Evolutionary conservation across 37 sponge, comb jelly and placozoan genomes (phyloP), one percentile per base, ranked within the genome.

Genomic region (Lycopodina hypogea): DNA sequence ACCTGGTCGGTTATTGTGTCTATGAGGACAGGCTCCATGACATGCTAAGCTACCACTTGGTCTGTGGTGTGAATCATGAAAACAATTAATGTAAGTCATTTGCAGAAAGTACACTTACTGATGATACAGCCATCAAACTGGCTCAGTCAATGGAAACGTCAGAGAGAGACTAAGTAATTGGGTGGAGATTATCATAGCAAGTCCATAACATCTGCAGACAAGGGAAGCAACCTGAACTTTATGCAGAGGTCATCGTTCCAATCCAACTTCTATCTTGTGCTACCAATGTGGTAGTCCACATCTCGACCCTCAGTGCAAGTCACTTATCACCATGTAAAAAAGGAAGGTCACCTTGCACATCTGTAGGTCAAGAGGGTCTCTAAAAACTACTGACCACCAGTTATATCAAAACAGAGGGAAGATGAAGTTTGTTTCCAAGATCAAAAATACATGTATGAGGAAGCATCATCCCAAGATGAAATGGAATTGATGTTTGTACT

Each of bases 211-310:
- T n/a, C n/a, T n/a, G n/a, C n/a, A 62, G 8, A 29, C 22, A 11
- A 36, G 3, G 69, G 11, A 14, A 52, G 15, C 11, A 15, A 52
- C 11, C 53, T 52, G 15, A 64, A 64, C 34, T 24, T 14, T 32
- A 64, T 18, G 9, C 66, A 18, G 15, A 52, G 15, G 53, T 52
- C 11, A 15, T 52, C 53, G 53, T 52, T 15, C 53, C 15, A 52
- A 52, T 18, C 8, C n/a, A 26, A 22, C 12, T 33, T 9, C 12
- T 19, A 33, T 32, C 7, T 23, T 35, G 4, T 83, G 83, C 58
- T 74, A 83, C 83, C 29, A 78, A 29, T 84, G 85, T 71, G 85
- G 85, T 29, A 72, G 78, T 15, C 11, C 65, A 7, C 85, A 84
- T 41, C 32, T 29, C 9, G 51, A 51, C 12, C 1, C 72, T 1